These are phyloP conservation scores for Phania funesta DNA, from an alignment of 2,888 invertebrate species.

Conservation along the genomic window DNA sequence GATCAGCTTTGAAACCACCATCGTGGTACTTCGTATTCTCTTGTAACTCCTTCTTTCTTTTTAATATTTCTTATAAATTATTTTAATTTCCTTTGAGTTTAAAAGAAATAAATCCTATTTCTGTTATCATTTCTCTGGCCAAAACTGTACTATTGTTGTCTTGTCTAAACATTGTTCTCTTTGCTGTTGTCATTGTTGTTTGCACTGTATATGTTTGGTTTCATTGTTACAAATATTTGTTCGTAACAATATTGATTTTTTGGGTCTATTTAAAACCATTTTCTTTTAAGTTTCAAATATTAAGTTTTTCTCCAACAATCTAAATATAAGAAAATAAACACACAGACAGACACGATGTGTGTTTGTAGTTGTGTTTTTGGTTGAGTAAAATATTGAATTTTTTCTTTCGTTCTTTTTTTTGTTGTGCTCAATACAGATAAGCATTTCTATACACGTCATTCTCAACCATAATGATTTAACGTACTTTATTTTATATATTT, in stretches of 20 bases:
- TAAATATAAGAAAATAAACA: constrained; percentile 22
- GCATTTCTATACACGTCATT: constrained; percentile 34
- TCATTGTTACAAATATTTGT: constrained; percentile 59
- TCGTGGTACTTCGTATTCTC: too few relatives aligned
- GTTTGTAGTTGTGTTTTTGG: constrained; percentile 11
- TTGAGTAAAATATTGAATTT: constrained; percentile 42
- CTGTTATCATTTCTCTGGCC: constrained; percentile 17
- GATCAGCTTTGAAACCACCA: too few relatives aligned
- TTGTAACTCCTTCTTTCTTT: not conserved
- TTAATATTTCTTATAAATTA: not conserved
- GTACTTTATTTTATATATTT: constrained; percentile 17
- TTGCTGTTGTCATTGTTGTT: constrained; percentile 22
- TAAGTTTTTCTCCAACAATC: not conserved
- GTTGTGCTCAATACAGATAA: constrained; percentile 18
- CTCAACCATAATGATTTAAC: constrained; percentile 51
- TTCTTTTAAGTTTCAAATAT: constrained; percentile 20
- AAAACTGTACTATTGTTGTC: constrained; percentile 36
- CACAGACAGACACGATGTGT: not conserved
- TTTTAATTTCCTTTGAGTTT: constrained; percentile 21
- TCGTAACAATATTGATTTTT: constrained; percentile 60
- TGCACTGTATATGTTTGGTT: constrained; percentile 41
- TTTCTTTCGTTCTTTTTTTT: not conserved
- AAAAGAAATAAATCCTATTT: constrained; percentile 3
- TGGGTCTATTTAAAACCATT: constrained; percentile 43
- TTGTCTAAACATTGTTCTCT: constrained; percentile 13